Evolutionary conservation across 2,797 vertebrate genomes (phyloP).

Genomic region (Yasuhikotakia modesta): DNA sequence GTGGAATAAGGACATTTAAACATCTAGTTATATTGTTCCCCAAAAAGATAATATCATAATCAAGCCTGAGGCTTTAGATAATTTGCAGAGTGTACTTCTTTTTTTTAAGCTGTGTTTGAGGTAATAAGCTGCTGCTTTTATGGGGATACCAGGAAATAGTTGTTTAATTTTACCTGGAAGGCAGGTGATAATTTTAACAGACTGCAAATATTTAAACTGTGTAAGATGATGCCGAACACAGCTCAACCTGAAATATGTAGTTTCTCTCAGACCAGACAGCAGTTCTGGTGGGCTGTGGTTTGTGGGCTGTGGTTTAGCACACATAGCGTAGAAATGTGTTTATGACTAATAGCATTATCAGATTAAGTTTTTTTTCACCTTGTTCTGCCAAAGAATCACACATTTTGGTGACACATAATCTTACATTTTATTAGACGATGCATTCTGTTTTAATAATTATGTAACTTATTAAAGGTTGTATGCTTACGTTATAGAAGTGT

Average conservation of each 20-base stretch:
- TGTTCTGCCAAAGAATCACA: background rate
- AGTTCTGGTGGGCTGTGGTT: conserved; percentile 2
- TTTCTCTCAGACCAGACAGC: background rate
- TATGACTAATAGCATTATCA: background rate
- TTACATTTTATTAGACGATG: background rate
- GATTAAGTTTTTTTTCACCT: background rate
- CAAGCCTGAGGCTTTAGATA: background rate
- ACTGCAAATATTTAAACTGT: background rate
- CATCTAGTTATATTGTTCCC: background rate
- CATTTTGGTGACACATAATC: background rate
- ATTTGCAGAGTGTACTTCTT: conserved; percentile 2
- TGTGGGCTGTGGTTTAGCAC: conserved; percentile 16
- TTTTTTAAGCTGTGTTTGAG: background rate
- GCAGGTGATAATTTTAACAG: background rate
- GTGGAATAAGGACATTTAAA: background rate
- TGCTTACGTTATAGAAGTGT: background rate
- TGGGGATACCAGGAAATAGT: background rate
- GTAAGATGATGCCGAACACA: background rate
- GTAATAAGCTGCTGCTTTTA: background rate
- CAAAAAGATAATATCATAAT: background rate
- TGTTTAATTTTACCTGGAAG: background rate
- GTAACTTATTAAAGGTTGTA: background rate
- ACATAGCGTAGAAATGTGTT: conserved; percentile 14
- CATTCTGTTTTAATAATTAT: background rate
- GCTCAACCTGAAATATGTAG: background rate